Evolutionary conservation across 53 echinoderm and acorn worm genomes (phyloP), one percentile per base, ranked within the genome.

Genomic region (Patiria pectinifera): DNA sequence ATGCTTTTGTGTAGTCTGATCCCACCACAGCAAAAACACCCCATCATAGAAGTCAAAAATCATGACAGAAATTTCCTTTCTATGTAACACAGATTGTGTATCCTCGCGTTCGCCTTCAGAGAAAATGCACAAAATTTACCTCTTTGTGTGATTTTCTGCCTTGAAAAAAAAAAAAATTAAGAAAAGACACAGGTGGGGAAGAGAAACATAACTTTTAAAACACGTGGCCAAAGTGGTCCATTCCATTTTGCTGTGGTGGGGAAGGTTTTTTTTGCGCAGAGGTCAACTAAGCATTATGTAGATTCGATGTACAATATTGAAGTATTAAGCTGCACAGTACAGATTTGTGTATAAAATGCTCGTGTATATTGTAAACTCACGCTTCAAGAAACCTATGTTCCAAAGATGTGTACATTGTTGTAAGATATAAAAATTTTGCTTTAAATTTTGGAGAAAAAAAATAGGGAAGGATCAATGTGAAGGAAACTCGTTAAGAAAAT

Each of bases 371-470:
- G 46, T 70, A 1, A 22, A 48, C 25, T 0, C 49, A 22, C 72
- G 53, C 72, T 72, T 25, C 47, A 69, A 59, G 21, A 45, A 82
- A 58, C 19, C 5, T 46, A 80, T 72, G 75, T 26, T 86, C 59
- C 86, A 72, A 86, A 86, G 86, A 86, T 12, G 71, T 86, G 86
- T 86, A 74, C 45, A 86, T 86, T 85, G 70, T 85, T 85, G 70
- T 85, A 78, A 78, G 47, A 78, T 74, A 85, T 85, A 6, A 70
- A 21, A 69, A 85, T 4, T 46, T 8, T 85, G 69, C 61, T 85
- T 85, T 70, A 18, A 44, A 45, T 85, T 85, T 70, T 15, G 15
- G 15, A 53, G 53, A 45, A 69, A 10, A 45, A 45, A 85, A 69
- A 2, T 15, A n/a, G 22, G 85, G 10, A 44, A 45, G 85, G 70